Evolutionary conservation across 2,888 invertebrate genomes (phyloP), one percentile per base, ranked within the genome.

Genomic region (Andrena bucephala): DNA sequence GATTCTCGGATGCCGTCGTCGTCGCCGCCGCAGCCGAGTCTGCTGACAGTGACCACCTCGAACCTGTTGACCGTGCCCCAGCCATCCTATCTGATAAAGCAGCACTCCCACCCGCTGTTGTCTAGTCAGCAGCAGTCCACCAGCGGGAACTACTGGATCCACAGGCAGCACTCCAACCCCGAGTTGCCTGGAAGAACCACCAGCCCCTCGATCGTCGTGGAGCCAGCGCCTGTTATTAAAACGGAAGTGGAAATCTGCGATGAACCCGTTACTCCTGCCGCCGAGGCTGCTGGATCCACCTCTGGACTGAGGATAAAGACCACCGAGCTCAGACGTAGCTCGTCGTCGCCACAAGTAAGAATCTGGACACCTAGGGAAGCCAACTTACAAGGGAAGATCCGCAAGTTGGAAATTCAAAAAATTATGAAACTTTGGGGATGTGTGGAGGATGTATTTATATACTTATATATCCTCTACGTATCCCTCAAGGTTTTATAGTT

Each of bases 21-120:
- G 27, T 81, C 85, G 8, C 84, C 78, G 16, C 90, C 81, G 68
- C 89, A 96, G 89, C 96, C 96, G 20, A 94, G 95, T n/a, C 95
- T 95, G 16, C 93, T 94, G 57, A 87, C 94, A 57, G 94, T 94
- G 52, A 93, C 95, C n/a, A 94, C 95, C 13, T 95, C 95, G 59
- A 95, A 95, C 90, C 93, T 96, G 79, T 93, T 96, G 75, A 94
- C 95, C 77, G 95, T 96, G 66, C 96, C 96, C 31, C 95, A 95
- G 85, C 94, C 95, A 71, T 94, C 95, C 50, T 95, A 95, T 89
- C 93, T 96, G 85, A 95, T 95, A 31, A 96, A 96, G 91, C 96
- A 96, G 90, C 96, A 96, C 92, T 96, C 96, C 36, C 96, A 96
- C 93, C 96, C 96, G 0, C 90, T 96, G 68, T 90, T 96, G 86